Evolutionary conservation across 35 echinoderm and acorn worm species (phyloP).

Genomic region (Acanthaster planci): DNA sequence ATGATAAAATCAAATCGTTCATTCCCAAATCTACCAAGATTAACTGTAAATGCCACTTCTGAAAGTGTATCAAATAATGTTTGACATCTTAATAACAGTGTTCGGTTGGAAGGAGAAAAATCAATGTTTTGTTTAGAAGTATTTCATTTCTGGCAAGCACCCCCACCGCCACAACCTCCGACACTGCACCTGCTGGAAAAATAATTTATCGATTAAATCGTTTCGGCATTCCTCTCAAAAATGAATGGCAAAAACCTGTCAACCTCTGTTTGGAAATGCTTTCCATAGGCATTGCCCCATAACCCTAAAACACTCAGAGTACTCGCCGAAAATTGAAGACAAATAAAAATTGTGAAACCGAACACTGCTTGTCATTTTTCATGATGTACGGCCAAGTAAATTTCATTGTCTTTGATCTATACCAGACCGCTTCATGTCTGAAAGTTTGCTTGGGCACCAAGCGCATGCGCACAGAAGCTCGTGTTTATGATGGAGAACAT

Average conservation of each 20-base stretch:
- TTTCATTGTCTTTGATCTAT: not conserved
- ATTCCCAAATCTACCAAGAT: no score
- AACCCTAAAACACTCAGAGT: slow-evolving; percentile 12
- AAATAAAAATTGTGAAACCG: slow-evolving; percentile 20
- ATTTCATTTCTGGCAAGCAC: not conserved
- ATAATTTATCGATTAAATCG: slow-evolving; percentile 25
- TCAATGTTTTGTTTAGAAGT: slow-evolving; percentile 2
- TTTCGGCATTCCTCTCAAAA: slow-evolving; percentile 6
- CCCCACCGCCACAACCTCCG: not conserved
- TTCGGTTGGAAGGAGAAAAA: not conserved
- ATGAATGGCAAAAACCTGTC: not conserved
- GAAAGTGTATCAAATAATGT: not conserved
- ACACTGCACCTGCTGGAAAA: slow-evolving; percentile 10
- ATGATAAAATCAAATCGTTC: no score
- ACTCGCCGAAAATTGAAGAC: slow-evolving; percentile 18
- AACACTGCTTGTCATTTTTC: not conserved
- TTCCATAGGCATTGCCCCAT: not conserved
- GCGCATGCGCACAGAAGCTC: no score
- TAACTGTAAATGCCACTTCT: no score
- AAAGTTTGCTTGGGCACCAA: no score
- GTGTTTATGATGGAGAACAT: no score
- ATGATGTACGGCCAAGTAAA: not conserved
- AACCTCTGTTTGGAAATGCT: not conserved
- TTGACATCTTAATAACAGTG: slow-evolving; percentile 27
- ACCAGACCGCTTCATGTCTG: no score